Evolutionary conservation across 1,140 invertebrate genomes (phyloP).

Genomic region (Whitmania pigra): DNA sequence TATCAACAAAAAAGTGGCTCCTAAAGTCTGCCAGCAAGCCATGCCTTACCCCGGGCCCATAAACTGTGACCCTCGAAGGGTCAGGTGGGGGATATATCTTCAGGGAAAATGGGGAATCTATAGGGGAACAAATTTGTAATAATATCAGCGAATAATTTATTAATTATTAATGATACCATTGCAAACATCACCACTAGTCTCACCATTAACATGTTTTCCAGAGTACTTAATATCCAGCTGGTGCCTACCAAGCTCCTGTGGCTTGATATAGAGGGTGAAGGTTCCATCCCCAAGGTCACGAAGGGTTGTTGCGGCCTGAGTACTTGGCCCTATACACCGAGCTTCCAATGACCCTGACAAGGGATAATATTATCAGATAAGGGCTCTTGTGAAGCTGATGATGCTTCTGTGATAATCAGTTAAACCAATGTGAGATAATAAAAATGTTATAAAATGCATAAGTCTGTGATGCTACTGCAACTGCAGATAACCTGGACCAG

Average conservation of each 20-base stretch:
- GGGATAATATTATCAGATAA: background rate
- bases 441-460: no score
- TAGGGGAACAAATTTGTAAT: no score
- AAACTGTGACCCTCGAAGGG: conserved; percentile 65
- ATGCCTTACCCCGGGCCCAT: conserved; percentile 88
- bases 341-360: conserved; percentile 57
- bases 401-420: no score
- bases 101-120: conserved; percentile 79
- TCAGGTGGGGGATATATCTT: conserved; percentile 88
- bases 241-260: conserved; percentile 86
- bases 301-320: conserved; percentile 82
- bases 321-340: conserved; percentile 78
- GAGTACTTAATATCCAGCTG: conserved; percentile 84
- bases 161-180: no score
- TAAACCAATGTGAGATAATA: no score
- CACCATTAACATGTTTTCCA: conserved; percentile 52
- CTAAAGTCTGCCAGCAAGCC: conserved; percentile 89
- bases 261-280: conserved; percentile 83
- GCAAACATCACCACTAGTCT: background rate
- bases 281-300: conserved; percentile 96
- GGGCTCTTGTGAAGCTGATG: no score
- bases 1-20: conserved; percentile 92
- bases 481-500: conserved; percentile 55
- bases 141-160: no score
- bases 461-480: background rate